These are phyloP conservation scores for Phrynocephalus vlangalii DNA, from an alignment of 2,797 vertebrate genomes.

Conservation along the genomic window DNA sequence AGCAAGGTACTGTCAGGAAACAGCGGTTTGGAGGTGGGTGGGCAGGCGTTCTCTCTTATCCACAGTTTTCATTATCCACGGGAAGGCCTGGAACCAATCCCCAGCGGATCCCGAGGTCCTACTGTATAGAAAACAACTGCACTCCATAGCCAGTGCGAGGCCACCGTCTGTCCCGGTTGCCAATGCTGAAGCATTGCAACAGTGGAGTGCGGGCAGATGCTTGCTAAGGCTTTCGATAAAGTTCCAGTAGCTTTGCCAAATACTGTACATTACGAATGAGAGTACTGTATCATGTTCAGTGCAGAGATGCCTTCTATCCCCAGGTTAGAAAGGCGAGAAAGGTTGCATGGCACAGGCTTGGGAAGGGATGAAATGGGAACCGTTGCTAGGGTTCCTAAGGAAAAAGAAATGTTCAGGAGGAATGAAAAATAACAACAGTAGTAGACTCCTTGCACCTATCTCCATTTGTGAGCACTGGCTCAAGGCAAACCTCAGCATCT, in stretches of 20 bases:
- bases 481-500: no score
- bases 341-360: neutral
- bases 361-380: neutral
- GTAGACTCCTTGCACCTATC: neutral
- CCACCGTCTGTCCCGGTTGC: neutral
- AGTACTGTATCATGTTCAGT: neutral
- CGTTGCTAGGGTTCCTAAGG: neutral
- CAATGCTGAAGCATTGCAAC: neutral
- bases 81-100: no score
- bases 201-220: neutral
- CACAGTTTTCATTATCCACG: no score
- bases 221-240: neutral
- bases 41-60: no score
- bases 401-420: neutral
- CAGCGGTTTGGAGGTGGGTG: no score
- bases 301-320: neutral
- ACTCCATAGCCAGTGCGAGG: neutral
- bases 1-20: no score
- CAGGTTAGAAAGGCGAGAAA: neutral
- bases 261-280: neutral
- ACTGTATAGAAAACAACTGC: neutral
- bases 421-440: neutral
- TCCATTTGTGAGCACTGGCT: no score
- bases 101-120: no score
- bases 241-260: neutral